Base-by-base conservation (phyloP, 2,113 vertebrate genomes). In the Piprites chloris region DNA sequence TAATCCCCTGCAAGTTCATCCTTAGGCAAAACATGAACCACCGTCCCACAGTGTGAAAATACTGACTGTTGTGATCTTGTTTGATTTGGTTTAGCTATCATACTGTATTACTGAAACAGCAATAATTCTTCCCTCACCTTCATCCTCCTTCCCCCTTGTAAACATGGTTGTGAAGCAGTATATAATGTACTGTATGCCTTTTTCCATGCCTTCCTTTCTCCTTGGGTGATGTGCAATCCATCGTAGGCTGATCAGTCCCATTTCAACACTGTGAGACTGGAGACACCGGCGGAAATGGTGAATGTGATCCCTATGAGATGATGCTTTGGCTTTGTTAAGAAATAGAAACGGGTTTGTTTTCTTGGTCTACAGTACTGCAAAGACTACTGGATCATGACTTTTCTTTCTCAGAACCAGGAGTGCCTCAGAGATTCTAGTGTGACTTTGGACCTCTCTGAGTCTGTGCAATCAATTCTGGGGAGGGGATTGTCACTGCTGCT, bases 151-250 rank as follows among this genome's bases (percentile, higher is more conserved):
- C 56, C 65, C 90, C 49, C 86, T 84, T 92, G 97, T 95, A 86
- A 97, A 98, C 96, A 97, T 98, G 87, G 97, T 98, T 97, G 97
- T 97, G 97, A 96, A 97, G 93, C 97, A 95, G 98, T 98, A 97
- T 97, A 92, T 97, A 94, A 97, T 77, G 93, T 96, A 96, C 94
- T 95, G 95, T 98, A 97, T 96, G 97, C 97, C 97, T 98, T 97
- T 98, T 93, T 97, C 97, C 97, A 97, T 97, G 97, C 98, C 98
- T 98, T 98, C 96, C 97, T 98, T 98, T 97, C 97, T 98, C 98
- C 97, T 98, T 98, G 98, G 99, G 98, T 98, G 98, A 98, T 93
- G 99, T 99, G 99, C 99, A 99, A 99, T 99, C 97, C 97, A 97
- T 98, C 87, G 97, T 98, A 98, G 97, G 97, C 97, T 97, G 97